phyloP scores from a whole-genome alignment of 1,140 invertebrate genomes.

The Lasaia peninsularis region DNA sequence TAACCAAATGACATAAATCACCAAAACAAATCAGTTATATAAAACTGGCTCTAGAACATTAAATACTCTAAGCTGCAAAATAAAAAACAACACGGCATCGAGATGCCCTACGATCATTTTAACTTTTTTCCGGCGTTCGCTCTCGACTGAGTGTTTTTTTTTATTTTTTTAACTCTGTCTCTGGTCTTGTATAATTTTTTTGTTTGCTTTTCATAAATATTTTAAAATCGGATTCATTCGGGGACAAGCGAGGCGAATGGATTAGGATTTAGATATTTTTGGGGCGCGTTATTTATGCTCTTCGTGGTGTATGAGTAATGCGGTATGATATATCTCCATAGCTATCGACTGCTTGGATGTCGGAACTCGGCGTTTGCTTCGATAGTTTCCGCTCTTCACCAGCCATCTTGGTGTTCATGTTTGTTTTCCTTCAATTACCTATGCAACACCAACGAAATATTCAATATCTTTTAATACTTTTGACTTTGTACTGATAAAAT shows the following conservation, averaged over 20 bases:
- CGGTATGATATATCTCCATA: slow-evolving; percentile 50
- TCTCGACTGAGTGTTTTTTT: slow-evolving; percentile 53
- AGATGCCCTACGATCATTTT: slow-evolving; percentile 67
- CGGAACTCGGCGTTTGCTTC: slow-evolving; percentile 35
- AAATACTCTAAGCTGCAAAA: neutral
- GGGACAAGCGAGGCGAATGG: slow-evolving; percentile 70
- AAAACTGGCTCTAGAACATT: neutral
- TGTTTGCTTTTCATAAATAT: slow-evolving; percentile 71
- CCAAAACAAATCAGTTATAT: neutral
- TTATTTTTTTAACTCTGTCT: slow-evolving; percentile 68
- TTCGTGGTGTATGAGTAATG: slow-evolving; percentile 73
- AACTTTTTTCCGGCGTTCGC: slow-evolving; percentile 64
- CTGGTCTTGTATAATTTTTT: slow-evolving; percentile 46
- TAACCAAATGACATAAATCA: too few relatives aligned
- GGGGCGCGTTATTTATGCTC: slow-evolving; percentile 67
- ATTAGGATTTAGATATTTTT: slow-evolving; percentile 75
- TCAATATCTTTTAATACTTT: too few relatives aligned
- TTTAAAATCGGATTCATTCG: slow-evolving; percentile 72
- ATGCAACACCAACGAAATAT: too few relatives aligned
- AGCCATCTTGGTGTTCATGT: slow-evolving; percentile 32
- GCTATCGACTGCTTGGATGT: slow-evolving; percentile 36
- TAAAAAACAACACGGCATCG: slow-evolving; percentile 52
- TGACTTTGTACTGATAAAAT: too few relatives aligned
- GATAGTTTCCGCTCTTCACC: slow-evolving; percentile 47
- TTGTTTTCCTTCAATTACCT: slow-evolving; percentile 33